Evolutionary conservation across 2,113 vertebrate genomes (phyloP).

Genomic region (Herpailurus yagouaroundi): DNA sequence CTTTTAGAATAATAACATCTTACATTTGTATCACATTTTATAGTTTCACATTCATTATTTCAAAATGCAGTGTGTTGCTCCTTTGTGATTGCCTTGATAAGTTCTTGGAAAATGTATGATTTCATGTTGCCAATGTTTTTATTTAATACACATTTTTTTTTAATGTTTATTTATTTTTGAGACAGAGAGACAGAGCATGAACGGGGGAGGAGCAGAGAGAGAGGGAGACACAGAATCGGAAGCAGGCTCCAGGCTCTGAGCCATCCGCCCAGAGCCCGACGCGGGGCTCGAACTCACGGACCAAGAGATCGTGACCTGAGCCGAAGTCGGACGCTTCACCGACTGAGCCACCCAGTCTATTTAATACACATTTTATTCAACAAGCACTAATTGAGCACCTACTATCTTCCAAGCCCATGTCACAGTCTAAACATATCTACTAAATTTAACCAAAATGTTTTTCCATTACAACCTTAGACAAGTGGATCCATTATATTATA

Average conservation of each 20-base stretch:
- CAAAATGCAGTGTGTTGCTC: neutral
- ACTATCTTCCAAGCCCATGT: conserved; percentile 21
- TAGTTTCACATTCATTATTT: conserved; percentile 50
- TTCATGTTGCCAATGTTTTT: conserved; percentile 48
- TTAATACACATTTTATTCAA: conserved; percentile 37
- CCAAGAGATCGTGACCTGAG: too few species aligned
- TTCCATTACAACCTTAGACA: neutral
- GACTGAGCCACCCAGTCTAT: neutral
- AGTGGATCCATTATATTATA: neutral
- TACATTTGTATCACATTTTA: conserved; percentile 43
- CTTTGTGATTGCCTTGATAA: neutral
- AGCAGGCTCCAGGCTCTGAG: too few species aligned
- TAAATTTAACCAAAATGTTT: conserved; percentile 39
- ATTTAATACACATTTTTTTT: conserved; percentile 45
- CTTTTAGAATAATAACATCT: conserved; percentile 54
- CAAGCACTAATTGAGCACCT: conserved; percentile 17
- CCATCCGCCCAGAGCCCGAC: too few species aligned
- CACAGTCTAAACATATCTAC: conserved; percentile 11
- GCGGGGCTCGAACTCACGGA: too few species aligned
- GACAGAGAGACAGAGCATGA: too few species aligned
- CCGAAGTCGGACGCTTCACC: too few species aligned
- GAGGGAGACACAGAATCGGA: too few species aligned
- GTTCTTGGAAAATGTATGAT: conserved; percentile 47
- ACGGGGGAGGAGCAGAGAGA: too few species aligned
- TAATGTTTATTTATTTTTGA: too few species aligned